Conservation (phyloP, 2,113 vertebrate species). For the Rattus norvegicus region GRCr8 NC_086020.1:199420001-199420500, state of each 20-base stretch:
- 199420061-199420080: background rate
- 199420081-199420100: constrained; percentile 56
- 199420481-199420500: constrained; percentile 84
- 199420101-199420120: background rate
- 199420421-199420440: constrained; percentile 91
- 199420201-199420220: background rate
- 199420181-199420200: constrained; percentile 4
- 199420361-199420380: constrained; percentile 57
- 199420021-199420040: background rate
- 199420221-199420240: constrained; percentile 29
- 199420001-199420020: constrained; percentile 4
- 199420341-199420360: constrained; percentile 24
- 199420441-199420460: constrained; percentile 89
- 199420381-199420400: constrained; percentile 88
- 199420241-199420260: constrained; percentile 28
- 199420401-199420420: constrained; percentile 92
- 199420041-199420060: background rate
- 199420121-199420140: background rate
- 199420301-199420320: background rate
- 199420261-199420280: background rate
- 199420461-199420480: constrained; percentile 91
- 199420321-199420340: constrained; percentile 9
- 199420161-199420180: constrained; percentile 36
- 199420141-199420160: background rate
- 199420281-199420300: background rate